phyloP scores from a whole-genome alignment of 2,113 vertebrate species.

The Romanogobio albipinnatus region DNA sequence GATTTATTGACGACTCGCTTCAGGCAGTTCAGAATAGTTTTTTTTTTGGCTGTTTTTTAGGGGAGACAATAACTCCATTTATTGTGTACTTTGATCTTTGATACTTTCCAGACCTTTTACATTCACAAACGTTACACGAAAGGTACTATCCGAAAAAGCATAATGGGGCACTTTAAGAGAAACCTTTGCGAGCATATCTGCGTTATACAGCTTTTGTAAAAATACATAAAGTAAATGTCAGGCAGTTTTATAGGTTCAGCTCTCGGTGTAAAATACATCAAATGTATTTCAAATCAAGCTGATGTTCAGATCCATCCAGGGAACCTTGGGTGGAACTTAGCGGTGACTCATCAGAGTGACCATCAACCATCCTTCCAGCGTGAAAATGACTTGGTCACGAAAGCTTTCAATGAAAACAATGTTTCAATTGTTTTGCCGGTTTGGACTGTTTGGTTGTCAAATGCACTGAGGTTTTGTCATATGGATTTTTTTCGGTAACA shows the following conservation, averaged over 20 bases:
- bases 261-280: constrained; percentile 1
- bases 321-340: not conserved
- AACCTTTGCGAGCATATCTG: not conserved
- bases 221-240: not conserved
- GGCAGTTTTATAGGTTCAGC: not conserved
- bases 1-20: no score
- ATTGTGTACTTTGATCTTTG: no score
- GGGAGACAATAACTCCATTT: no score
- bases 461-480: not conserved
- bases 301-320: not conserved
- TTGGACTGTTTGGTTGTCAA: not conserved
- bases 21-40: no score
- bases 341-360: not conserved
- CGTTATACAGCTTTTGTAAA: not conserved
- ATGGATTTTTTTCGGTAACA: no score
- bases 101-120: no score
- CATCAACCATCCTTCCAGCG: not conserved
- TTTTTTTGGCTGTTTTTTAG: no score
- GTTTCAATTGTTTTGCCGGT: not conserved
- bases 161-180: not conserved
- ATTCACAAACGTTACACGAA: no score
- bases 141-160: no score
- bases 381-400: not conserved
- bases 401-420: not conserved
- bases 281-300: not conserved